A percentile compares a stretch with the other conserved stretches of the same genome.
Evolutionary conservation across 2,888 invertebrate species (phyloP).

Genomic region (Epinotia bilunana): DNA sequence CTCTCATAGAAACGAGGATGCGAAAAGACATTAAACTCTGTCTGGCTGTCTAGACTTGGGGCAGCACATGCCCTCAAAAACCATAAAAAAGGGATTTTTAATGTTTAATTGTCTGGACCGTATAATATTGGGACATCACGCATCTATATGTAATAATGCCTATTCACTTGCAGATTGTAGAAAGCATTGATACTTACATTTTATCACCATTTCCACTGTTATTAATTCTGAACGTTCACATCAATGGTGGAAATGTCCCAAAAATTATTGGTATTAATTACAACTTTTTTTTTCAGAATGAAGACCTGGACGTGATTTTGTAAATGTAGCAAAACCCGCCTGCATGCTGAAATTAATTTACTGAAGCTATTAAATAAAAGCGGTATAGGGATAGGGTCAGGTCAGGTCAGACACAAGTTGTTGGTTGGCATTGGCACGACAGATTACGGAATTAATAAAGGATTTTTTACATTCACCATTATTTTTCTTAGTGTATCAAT

Average conservation of each 20-base stretch:
- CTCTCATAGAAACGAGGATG: not conserved
- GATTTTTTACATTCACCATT: constrained; percentile 3
- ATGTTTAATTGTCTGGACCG: too few species aligned
- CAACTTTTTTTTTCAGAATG: constrained; percentile 16
- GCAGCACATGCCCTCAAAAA: not conserved
- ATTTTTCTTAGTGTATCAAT: not conserved
- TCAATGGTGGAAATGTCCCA: not conserved
- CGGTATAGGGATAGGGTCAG: not conserved
- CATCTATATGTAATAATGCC: not conserved
- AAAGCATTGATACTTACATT: not conserved
- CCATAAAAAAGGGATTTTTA: not conserved
- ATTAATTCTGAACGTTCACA: not conserved
- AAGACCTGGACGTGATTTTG: constrained; percentile 13
- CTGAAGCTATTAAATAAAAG: not conserved
- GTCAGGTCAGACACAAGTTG: not conserved
- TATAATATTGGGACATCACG: not conserved
- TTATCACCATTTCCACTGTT: not conserved
- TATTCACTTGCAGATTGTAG: not conserved
- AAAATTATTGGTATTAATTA: not conserved
- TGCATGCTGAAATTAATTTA: constrained; percentile 2
- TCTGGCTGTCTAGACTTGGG: not conserved
- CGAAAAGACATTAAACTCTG: not conserved
- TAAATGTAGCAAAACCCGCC: not conserved
- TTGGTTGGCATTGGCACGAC: not conserved
- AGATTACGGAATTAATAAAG: constrained; percentile 7